Percentiles rank a stretch among this genome's conserved stretches.
Evolutionary conservation across 2,113 vertebrate species (phyloP).

Genomic region (Sinocyclocheilus rhinocerous): DNA sequence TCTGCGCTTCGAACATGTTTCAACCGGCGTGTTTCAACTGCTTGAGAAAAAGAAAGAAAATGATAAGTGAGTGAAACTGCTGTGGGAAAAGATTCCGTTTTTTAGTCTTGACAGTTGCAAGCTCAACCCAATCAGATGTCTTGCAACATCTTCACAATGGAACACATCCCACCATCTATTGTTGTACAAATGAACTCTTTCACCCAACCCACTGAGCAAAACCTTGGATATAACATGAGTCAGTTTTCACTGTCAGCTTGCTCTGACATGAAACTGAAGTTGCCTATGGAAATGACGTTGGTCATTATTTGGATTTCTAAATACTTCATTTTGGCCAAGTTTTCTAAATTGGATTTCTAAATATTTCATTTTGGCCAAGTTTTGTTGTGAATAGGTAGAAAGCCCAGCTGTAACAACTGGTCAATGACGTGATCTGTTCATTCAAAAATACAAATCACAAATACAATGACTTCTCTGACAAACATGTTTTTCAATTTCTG

Average conservation of each 20-base stretch:
- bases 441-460: background rate
- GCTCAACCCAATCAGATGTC: background rate
- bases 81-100: constrained; percentile 20
- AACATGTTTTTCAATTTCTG: background rate
- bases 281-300: background rate
- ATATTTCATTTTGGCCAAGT: background rate
- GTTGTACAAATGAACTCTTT: background rate
- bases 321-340: background rate
- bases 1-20: constrained; percentile 35
- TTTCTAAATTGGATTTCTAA: background rate
- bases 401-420: background rate
- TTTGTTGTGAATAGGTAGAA: background rate
- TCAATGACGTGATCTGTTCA: background rate
- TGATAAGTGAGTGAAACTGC: background rate
- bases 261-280: constrained; percentile 37
- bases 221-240: background rate
- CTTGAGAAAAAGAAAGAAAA: background rate
- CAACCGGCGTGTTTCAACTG: constrained; percentile 31
- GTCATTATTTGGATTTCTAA: background rate
- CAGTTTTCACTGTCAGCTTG: constrained; percentile 10
- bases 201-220: background rate
- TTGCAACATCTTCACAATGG: background rate
- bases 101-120: constrained; percentile 14
- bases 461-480: background rate
- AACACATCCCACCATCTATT: constrained; percentile 14